Base-by-base conservation (phyloP, 1,140 invertebrate genomes). In the Bemisia tabaci region DNA sequence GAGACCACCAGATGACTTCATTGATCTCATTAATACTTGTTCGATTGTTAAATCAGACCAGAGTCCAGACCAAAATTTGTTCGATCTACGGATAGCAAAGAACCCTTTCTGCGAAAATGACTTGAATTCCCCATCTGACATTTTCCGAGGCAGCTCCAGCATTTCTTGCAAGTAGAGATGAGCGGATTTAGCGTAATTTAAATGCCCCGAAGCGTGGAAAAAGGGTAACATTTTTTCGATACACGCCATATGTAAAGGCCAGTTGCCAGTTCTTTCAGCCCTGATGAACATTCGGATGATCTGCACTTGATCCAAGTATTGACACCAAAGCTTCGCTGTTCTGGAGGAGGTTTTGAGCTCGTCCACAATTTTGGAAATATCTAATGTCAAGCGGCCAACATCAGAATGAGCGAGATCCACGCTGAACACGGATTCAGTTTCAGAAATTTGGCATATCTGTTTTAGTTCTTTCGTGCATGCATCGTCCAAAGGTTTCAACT, bases 261-360 rank as follows among this genome's bases (percentile, higher is more conserved):
- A 78, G 68, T 76, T 69, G 12, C 73, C 72, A 2, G 63, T 69
- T 27, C 72, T 65, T 72, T 78, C 75, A 65, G 77, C 74, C 65
- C 70, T 69, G 71, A 80, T 72, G 63, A 80, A 80, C 63, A 74
- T 67, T 63, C 70, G 67, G 17, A 75, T 65, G 68, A 79, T 69
- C 63, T 72, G 67, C 26, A 77, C 67, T 74, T 77, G 76, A 65
- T 77, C 62, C 66, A 80, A 76, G 68, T 79, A 79, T 72, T 79
- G 76, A 23, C 76, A 65, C 78, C 77, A 79, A 26, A 79, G 70
- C 62, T 76, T 66, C 68, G 77, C 73, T 58, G 77, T 79, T 12
- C 69, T 72, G 67, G 75, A 75, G 67, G 62, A 68, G 67, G 67
- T 72, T 74, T 75, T 71, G 23, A 73, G 59, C 27, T 12, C 59